Conservation (phyloP, 2,888 invertebrate species). For the Argyra leucocephala region DNA sequence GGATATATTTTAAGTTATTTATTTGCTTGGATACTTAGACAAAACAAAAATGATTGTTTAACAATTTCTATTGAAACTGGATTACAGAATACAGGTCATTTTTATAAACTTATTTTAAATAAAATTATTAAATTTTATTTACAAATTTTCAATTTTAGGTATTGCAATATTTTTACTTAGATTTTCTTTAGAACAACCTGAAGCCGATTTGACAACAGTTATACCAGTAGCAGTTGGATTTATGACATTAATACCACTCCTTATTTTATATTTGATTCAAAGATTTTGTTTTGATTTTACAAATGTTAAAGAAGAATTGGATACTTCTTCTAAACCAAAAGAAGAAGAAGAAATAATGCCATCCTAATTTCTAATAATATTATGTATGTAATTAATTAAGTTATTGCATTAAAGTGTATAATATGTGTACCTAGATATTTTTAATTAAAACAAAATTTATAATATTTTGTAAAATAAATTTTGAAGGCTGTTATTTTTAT, state of each 20-base stretch:
- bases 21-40: conserved; percentile 50
- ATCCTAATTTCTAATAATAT: no score
- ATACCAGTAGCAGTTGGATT: conserved; percentile 79
- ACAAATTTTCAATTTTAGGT: conserved; percentile 34
- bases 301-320: no score
- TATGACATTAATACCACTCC: conserved; percentile 80
- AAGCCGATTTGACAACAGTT: conserved; percentile 76
- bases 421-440: no score
- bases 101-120: no score
- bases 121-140: not conserved
- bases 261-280: conserved; percentile 48
- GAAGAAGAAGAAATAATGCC: no score
- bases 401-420: no score
- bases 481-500: no score
- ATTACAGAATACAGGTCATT: conserved; percentile 72
- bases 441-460: no score
- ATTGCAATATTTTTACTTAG: conserved; percentile 76
- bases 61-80: conserved; percentile 85
- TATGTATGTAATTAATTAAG: no score
- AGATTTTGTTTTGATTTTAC: conserved; percentile 46
- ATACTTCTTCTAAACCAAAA: no score
- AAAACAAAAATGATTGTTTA: conserved; percentile 55
- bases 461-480: no score
- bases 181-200: conserved; percentile 69
- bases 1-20: conserved; percentile 62